Evolutionary conservation across 2,888 invertebrate genomes (phyloP).

Genomic region (Lordiphosa andalusiaca): DNA sequence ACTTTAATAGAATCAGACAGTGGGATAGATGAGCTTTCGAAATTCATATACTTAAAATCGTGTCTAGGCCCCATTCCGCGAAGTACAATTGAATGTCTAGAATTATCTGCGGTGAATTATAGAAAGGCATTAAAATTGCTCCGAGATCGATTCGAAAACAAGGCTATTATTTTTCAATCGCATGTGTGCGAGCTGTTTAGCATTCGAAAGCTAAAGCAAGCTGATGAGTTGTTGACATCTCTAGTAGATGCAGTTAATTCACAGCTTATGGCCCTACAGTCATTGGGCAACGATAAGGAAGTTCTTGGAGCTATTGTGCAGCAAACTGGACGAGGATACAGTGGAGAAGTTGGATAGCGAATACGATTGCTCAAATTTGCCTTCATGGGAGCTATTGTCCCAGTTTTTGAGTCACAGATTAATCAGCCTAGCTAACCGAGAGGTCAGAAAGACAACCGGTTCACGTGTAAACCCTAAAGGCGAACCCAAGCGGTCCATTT

Average conservation of each 20-base stretch:
- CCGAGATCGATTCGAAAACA: too few species aligned
- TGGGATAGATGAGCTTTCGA: neutral
- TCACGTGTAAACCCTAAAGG: too few species aligned
- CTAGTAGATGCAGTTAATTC: neutral
- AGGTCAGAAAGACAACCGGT: too few species aligned
- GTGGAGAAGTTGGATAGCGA: neutral
- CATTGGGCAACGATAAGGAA: neutral
- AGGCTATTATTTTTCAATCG: too few species aligned
- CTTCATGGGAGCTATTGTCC: too few species aligned
- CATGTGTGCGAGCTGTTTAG: too few species aligned
- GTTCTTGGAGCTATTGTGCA: neutral
- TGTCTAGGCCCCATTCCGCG: neutral
- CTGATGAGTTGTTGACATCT: neutral
- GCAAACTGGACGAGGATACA: neutral
- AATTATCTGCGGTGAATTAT: neutral
- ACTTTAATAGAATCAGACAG: neutral
- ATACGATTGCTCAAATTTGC: neutral
- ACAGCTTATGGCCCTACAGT: neutral
- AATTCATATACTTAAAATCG: neutral
- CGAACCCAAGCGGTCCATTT: neutral
- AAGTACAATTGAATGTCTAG: neutral
- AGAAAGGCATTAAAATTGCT: neutral
- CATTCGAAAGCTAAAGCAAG: neutral
- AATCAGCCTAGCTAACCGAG: too few species aligned
- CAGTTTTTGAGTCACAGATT: too few species aligned